Percentiles rank a stretch among this genome's conserved stretches.
Conservation (phyloP, 1,140 invertebrate species). For the Diachasma alloeum region DNA sequence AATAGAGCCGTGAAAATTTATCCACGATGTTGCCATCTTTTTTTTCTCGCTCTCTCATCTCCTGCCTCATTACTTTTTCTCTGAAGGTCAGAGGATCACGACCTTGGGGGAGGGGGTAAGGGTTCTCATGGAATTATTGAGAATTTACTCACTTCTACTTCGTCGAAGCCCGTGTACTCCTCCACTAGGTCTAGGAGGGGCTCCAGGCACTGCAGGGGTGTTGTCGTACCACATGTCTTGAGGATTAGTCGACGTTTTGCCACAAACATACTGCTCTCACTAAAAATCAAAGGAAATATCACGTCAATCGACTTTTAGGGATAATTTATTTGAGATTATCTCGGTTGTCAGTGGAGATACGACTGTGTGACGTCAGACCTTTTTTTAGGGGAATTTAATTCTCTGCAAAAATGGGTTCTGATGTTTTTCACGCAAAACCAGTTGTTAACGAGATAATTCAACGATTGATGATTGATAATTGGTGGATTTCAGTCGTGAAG, state of each 20-base stretch:
- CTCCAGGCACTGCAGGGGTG: constrained; percentile 90
- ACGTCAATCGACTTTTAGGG: no score
- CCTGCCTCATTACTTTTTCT: not conserved
- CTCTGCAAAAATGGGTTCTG: no score
- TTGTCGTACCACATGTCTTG: constrained; percentile 98
- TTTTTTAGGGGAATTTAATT: no score
- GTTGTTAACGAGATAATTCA: no score
- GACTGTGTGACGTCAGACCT: no score
- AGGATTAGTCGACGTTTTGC: constrained; percentile 92
- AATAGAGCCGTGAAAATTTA: constrained; percentile 24
- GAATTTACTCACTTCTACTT: constrained; percentile 70
- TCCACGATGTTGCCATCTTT: not conserved
- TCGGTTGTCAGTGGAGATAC: no score
- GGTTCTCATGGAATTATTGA: not conserved
- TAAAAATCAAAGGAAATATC: constrained; percentile 61
- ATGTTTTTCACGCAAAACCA: no score
- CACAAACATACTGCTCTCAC: constrained; percentile 99
- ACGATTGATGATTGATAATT: no score
- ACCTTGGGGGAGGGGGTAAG: not conserved
- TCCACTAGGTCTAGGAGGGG: constrained; percentile 85
- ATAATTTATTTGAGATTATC: not conserved
- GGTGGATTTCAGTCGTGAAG: no score
- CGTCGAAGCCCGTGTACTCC: constrained; percentile 84
- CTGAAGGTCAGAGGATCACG: not conserved
- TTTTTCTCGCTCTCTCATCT: not conserved